Conservation (phyloP, 2,888 invertebrate genomes). For the Chironomus riparius region DNA sequence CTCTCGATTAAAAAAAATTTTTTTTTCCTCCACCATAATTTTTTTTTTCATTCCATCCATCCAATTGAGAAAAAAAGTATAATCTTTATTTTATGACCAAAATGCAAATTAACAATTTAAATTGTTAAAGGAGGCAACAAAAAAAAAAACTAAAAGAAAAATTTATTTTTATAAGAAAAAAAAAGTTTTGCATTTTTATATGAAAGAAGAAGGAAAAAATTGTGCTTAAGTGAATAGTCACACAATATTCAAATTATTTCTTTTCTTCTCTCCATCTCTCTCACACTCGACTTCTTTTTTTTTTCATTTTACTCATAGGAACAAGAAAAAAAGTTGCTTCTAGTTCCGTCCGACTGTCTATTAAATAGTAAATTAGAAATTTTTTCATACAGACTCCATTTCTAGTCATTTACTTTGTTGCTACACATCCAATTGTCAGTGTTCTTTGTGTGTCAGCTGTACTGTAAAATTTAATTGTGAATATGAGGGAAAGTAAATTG, state of each 20-base stretch:
- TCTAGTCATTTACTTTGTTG: neutral
- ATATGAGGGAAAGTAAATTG: too few species aligned
- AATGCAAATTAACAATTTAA: constrained; percentile 22
- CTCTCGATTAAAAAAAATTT: neutral
- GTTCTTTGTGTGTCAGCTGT: too few species aligned
- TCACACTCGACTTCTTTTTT: too few species aligned
- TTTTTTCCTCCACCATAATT: constrained; percentile 17
- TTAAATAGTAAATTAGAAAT: too few species aligned
- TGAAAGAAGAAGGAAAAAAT: neutral
- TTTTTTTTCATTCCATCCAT: constrained; percentile 5
- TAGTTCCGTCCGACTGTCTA: too few species aligned
- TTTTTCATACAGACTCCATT: too few species aligned
- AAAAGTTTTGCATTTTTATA: constrained; percentile 3
- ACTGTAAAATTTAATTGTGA: too few species aligned
- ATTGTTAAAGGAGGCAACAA: neutral
- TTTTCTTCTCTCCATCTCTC: neutral
- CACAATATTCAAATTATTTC: neutral
- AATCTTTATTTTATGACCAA: constrained; percentile 17
- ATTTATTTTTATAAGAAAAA: neutral
- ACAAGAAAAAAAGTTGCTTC: too few species aligned
- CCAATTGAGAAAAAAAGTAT: constrained; percentile 8
- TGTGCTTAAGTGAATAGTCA: neutral
- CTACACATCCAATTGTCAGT: neutral
- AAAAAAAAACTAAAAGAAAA: neutral
- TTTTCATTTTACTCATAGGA: too few species aligned